Base-by-base conservation (phyloP, 2,113 vertebrate species). In the Aythya baeri region DNA sequence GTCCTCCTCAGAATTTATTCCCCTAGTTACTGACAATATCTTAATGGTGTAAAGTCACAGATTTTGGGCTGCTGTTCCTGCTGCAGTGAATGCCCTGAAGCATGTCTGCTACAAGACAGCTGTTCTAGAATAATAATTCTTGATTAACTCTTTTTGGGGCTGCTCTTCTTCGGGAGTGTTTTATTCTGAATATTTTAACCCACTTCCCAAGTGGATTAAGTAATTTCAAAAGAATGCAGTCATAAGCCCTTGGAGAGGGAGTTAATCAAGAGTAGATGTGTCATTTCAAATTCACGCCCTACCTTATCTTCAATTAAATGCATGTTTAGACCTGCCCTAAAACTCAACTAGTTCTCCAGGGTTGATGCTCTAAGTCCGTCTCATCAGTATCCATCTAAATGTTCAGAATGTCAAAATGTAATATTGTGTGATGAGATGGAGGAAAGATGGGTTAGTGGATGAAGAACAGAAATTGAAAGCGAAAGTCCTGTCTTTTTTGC, bases 181-280 rank as follows among this genome's bases (percentile, higher is more conserved):
- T 81, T 91, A 61, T 65, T 68, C 84, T 75, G 83, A 74, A 32
- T 61, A 55, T 83, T 15, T 83, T 90, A 75, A 63, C 71, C 58
- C 62, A 23, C 57, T 88, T 92, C 71, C 62, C 68, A 66, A 67
- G 46, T 71, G 79, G 41, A 62, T 94, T 82, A 75, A 85, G 67
- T 88, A 1, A 85, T 95, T 94, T 92, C 36, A 58, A 62, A 85
- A 90, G 83, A 11, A 3, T 13, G 26, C 57, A 85, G 26, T 84
- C 78, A 46, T 61, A 84, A 93, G 38, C 67, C 80, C 86, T 91
- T 91, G 83, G 67, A 59, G 49, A 91, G 80, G 25, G 31, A 94
- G n/a, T 72, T 91, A 70, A 78, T 85, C 73, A 79, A 92, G 62
- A 82, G 79, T 72, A 92, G 54, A 65, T 76, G 84, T 55, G 86